phyloP scores from a whole-genome alignment of 30 jellyfish, hydroid and myxozoan genomes.

The Cassiopea xamachana region DNA sequence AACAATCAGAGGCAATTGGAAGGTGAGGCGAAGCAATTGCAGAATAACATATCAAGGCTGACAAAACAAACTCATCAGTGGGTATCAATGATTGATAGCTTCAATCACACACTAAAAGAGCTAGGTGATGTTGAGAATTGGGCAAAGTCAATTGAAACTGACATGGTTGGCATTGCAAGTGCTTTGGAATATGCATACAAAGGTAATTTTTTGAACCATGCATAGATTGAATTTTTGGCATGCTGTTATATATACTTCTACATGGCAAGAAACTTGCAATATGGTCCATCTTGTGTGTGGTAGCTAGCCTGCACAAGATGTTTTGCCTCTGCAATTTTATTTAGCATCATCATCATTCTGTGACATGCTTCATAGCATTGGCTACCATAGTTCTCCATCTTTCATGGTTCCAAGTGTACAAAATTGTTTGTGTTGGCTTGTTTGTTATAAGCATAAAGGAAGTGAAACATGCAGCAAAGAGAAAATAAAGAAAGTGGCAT shows the following conservation, averaged over 20 bases:
- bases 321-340: too few relatives aligned
- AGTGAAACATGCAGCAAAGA: too few relatives aligned
- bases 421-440: too few relatives aligned
- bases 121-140: conserved; percentile 98
- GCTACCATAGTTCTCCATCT: too few relatives aligned
- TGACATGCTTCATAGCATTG: too few relatives aligned
- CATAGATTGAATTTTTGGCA: not conserved
- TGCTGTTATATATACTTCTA: not conserved
- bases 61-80: conserved; percentile 90
- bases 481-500: too few relatives aligned
- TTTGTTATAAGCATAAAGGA: too few relatives aligned
- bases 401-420: too few relatives aligned
- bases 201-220: conserved; percentile 51
- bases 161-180: conserved; percentile 94
- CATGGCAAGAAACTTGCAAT: not conserved
- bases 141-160: conserved; percentile 98
- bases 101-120: conserved; percentile 88
- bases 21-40: conserved; percentile 91
- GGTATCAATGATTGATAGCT: conserved; percentile 84
- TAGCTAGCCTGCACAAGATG: too few relatives aligned
- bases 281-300: too few relatives aligned
- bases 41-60: conserved; percentile 65
- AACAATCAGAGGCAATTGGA: conserved; percentile 89
- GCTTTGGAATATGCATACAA: conserved; percentile 97
- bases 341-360: too few relatives aligned